Evolutionary conservation across 2,797 vertebrate genomes (phyloP).

Genomic region (Sebastes minor): DNA sequence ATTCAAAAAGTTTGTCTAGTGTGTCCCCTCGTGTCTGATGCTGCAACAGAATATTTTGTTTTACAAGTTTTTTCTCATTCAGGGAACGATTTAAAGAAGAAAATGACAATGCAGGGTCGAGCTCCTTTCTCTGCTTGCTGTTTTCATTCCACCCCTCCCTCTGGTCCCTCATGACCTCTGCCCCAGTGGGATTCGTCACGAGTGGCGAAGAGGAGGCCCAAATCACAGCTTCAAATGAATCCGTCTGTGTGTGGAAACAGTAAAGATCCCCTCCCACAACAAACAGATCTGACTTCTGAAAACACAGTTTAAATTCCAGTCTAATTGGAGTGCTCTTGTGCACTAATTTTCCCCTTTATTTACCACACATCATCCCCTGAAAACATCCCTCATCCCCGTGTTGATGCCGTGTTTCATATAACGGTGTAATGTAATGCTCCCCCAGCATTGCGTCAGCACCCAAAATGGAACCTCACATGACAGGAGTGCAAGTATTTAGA

Average conservation of each 20-base stretch:
- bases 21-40: not conserved
- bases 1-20: not conserved
- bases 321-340: not conserved
- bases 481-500: not conserved
- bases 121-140: not conserved
- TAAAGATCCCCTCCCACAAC: conserved; percentile 14
- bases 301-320: not conserved
- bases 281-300: conserved; percentile 14
- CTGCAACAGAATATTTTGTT: not conserved
- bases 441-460: conserved; percentile 21
- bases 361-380: not conserved
- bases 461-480: conserved; percentile 38
- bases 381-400: not conserved
- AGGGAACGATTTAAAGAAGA: not conserved
- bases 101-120: not conserved
- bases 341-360: not conserved
- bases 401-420: conserved; percentile 2
- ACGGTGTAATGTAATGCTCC: conserved; percentile 21
- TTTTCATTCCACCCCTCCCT: conserved; percentile 27
- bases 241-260: conserved; percentile 43
- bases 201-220: conserved; percentile 50
- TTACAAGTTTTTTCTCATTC: not conserved
- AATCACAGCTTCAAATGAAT: conserved; percentile 42
- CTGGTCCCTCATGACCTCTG: conserved; percentile 63
- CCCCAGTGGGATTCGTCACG: conserved; percentile 54